These are phyloP conservation scores for Synergus japonicus DNA, from an alignment of 2,888 invertebrate genomes.

Conservation along the genomic window DNA sequence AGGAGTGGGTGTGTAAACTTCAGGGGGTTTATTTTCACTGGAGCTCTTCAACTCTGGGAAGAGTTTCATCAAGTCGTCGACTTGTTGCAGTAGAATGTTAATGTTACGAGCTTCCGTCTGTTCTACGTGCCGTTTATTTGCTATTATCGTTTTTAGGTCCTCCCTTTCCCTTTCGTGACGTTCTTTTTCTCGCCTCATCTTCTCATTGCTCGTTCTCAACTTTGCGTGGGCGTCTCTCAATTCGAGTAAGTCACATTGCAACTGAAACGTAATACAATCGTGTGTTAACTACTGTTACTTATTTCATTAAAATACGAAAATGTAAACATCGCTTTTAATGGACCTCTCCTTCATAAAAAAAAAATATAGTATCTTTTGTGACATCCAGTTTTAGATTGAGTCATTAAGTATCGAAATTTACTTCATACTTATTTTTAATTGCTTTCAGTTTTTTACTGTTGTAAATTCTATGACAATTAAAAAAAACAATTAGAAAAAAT, in stretches of 20 bases:
- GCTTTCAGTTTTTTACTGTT: too few relatives aligned
- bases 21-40: conserved; percentile 77
- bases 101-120: conserved; percentile 87
- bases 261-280: conserved; percentile 72
- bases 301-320: background rate
- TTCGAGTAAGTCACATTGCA: conserved; percentile 93
- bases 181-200: conserved; percentile 91
- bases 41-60: conserved; percentile 84
- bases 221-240: conserved; percentile 95
- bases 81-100: conserved; percentile 86
- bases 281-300: conserved; percentile 30
- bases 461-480: too few relatives aligned
- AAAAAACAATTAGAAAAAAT: too few relatives aligned
- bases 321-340: background rate
- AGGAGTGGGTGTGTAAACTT: conserved; percentile 83
- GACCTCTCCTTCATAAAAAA: background rate
- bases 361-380: background rate
- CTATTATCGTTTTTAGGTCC: conserved; percentile 78
- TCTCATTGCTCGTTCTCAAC: conserved; percentile 93
- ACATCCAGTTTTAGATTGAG: background rate
- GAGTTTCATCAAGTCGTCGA: conserved; percentile 88
- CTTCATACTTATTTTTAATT: background rate
- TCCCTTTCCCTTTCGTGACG: conserved; percentile 90
- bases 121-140: conserved; percentile 78
- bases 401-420: background rate